These are phyloP conservation scores for Andinoacara biseriatus DNA, from an alignment of 2,113 vertebrate genomes.

Conservation along the genomic window DNA sequence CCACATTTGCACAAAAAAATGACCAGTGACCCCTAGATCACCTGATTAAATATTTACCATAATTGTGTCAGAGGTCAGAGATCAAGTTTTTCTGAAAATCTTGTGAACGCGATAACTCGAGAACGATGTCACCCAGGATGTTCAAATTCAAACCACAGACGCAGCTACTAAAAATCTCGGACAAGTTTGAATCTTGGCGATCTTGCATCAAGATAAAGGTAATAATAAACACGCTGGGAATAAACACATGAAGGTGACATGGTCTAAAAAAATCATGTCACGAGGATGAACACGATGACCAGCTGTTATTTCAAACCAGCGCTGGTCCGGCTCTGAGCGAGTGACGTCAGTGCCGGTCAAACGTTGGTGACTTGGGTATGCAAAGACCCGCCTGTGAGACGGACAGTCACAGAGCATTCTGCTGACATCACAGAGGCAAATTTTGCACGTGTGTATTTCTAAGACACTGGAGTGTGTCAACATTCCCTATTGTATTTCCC, in stretches of 20 bases:
- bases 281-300: background rate
- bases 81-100: no score
- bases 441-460: conserved; percentile 20
- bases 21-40: no score
- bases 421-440: conserved; percentile 58
- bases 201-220: no score
- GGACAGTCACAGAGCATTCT: background rate
- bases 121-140: no score
- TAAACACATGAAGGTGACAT: background rate
- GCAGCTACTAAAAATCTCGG: no score
- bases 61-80: no score
- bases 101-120: no score
- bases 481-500: conserved; percentile 25
- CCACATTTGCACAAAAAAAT: no score
- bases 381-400: conserved; percentile 48
- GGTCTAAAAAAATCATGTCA: background rate
- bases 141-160: no score
- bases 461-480: conserved; percentile 21
- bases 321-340: background rate
- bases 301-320: background rate
- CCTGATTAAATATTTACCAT: no score
- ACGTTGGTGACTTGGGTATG: conserved; percentile 42
- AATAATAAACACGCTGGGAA: background rate
- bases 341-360: conserved; percentile 50
- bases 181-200: no score